A percentile compares a stretch with the other conserved stretches of the same genome.
These are phyloP conservation scores for Salarias fasciatus DNA, from an alignment of 2,797 vertebrate species.

Conservation along the genomic window DNA sequence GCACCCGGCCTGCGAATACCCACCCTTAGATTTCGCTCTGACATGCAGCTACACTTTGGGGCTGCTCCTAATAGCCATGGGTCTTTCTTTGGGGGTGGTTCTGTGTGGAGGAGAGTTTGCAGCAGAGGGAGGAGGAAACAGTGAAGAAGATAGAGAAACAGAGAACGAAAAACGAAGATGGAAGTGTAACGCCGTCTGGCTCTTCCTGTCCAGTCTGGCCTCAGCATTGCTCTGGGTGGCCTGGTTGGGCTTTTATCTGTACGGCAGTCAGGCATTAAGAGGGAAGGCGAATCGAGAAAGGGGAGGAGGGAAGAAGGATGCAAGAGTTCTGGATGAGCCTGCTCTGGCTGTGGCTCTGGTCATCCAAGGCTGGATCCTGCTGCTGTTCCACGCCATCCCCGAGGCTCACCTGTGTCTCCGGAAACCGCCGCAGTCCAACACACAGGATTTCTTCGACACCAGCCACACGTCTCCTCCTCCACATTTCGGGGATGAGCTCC, in stretches of 20 bases:
- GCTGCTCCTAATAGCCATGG: constrained; percentile 86
- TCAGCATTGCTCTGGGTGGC: constrained; percentile 93
- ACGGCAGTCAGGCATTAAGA: constrained; percentile 84
- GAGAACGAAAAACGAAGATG: constrained; percentile 83
- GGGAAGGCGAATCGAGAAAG: constrained; percentile 55
- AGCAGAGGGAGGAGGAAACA: constrained; percentile 72
- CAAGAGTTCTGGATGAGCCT: constrained; percentile 88
- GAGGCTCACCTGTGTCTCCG: constrained; percentile 92
- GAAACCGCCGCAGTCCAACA: constrained; percentile 80
- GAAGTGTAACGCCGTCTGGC: constrained; percentile 92
- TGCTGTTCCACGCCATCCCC: constrained; percentile 94
- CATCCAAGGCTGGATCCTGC: constrained; percentile 94
- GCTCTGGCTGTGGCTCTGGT: constrained; percentile 92
- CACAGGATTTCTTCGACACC: constrained; percentile 93
- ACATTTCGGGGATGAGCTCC: constrained; percentile 91
- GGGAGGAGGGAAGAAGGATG: constrained; percentile 56
- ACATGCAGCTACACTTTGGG: constrained; percentile 92
- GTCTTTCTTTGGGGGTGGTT: constrained; percentile 87
- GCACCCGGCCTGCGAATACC: constrained; percentile 91
- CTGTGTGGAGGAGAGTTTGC: constrained; percentile 89
- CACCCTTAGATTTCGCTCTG: constrained; percentile 93
- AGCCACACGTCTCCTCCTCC: constrained; percentile 81
- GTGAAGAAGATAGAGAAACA: constrained; percentile 70
- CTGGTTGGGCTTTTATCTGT: constrained; percentile 97
- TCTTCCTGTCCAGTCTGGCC: constrained; percentile 89